Base-by-base conservation (phyloP, 2,888 invertebrate genomes). In the Parnassius glacialis region DNA sequence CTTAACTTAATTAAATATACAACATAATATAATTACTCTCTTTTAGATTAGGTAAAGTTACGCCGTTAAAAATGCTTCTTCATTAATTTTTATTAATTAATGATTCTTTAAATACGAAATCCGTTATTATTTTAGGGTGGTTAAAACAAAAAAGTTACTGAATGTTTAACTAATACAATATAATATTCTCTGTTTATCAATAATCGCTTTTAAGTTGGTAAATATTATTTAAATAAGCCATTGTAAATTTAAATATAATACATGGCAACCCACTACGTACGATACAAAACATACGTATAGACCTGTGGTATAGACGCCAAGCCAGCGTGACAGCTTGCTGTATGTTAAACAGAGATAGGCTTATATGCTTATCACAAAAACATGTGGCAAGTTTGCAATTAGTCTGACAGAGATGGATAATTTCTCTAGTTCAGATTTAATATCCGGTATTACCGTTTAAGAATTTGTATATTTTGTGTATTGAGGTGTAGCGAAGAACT, bases 371-470 rank as follows among this genome's bases (percentile, higher is more conserved):
- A 73, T 72, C 72, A 68, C 61, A 66, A 57, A 63, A 55, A 61
- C 58, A 60, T 55, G 65, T 57, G 61, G 56, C 55, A 45, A 64
- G 54, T 13, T 16, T 44, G 62, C 48, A 57, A 62, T 65, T 65
- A 52, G 71, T 64, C 64, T 47, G 76, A 88, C 70, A 67, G 80
- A 74, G 86, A 86, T 61, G 66, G 66, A 20, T 76, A 75, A 71
- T 74, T 79, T 72, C 70, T 69, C 70, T 59, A 58, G 61, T 68
- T 72, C 72, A 64, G 70, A 70, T 67, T 71, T 59, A 67, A 80
- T 83, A 84, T 88, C 88, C 85, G 88, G 88, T 84, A 87, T 88
- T 86, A 85, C 86, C 82, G 85, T 86, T 85, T 73, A 76, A 81
- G 84, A 83, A 70, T 83, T 83, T 81, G 72, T 71, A 68, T 67